Base-by-base conservation (phyloP, 64 coral and sea anemone species). In the Catalaphyllia jardinei region DNA sequence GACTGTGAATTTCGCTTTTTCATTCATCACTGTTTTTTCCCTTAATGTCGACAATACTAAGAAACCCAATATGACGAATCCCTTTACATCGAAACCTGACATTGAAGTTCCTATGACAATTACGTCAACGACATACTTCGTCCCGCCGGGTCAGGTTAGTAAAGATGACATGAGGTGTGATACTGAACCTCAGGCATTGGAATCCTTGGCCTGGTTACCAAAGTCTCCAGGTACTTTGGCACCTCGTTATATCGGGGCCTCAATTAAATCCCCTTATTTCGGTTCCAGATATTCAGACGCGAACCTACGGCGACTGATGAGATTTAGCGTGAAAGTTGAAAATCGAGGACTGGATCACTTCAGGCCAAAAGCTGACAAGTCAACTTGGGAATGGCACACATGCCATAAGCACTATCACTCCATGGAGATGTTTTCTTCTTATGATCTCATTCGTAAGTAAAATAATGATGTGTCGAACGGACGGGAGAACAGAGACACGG, bases 391-490 rank as follows among this genome's bases (percentile, higher is more conserved):
- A 22, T 98, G 92, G 92, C 95, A 98, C 27, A 10, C 49, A 30
- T 98, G 95, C 60, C 95, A 98, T 35, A 79, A 90, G 31, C 96
- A 98, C 57, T 98, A 93, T 79, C 96, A 98, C 31, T 98, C 96
- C 18, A 95, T 95, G 90, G 96, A 98, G 38, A 88, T 80, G 11
- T 98, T 98, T 27, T 90, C 93, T 22, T 72, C 88, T 8, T 98
- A 98, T 76, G 93, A 98, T 77, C 87, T 98, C 49, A 62, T 98
- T 50, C 76, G 95, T 98, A 60, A 78, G 87, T 79, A 77, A 19
- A 5, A 46, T 28, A 52, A n/a, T 42, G 16, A 76, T 31, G 18
- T 50, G 20, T 10, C 6, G 24, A 25, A 69, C 62, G 18, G 18
- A 65, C 62, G 13, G 60, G 8, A 0, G 10, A 57, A 57, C 15